Evolutionary conservation across 2,888 invertebrate genomes (phyloP), one percentile per base, ranked within the genome.

Genomic region (Scotopteryx bipunctaria): DNA sequence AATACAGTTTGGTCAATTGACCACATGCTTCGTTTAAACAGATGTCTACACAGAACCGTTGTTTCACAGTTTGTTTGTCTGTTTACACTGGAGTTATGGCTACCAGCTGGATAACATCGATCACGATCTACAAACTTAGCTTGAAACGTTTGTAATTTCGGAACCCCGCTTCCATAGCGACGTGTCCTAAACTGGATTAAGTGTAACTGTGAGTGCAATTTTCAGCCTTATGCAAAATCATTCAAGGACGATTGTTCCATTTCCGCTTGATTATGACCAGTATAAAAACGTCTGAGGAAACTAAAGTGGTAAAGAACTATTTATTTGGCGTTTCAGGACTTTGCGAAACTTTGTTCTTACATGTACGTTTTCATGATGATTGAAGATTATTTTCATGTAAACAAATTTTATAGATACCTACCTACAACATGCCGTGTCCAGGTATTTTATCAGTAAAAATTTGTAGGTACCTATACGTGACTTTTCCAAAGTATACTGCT

Each of bases 31-130:
- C 46, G 15, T n/a, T 31, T 42, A n/a, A 14, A 41, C 8, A 45
- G n/a, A n/a, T 8, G 11, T 9, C 27, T 33, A 41, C n/a, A 44
- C 21, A 19, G 5, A 35, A 6, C 31, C 16, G 35, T 35, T 48
- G 41, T 32, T 42, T 32, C 32, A 31, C 49, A 33, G 49, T 49
- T 36, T 52, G 57, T 57, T 56, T 56, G 56, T 42, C 35, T 52
- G 49, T 42, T 56, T 55, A 52, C 45, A 36, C 13, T 44, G 38
- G 55, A 56, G 57, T 57, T 54, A 58, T 27, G 44, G 46, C 44
- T 21, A 47, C 43, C 64, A 60, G 61, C 61, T 61, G 63, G 56
- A 56, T 37, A 52, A 42, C 57, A 58, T 65, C 60, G 49, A 57
- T 54, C 53, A 54, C 48, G 29, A 48, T 44, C 55, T 55, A 62